Evolutionary conservation across 2,113 vertebrate species (phyloP), one percentile per base, ranked within the genome.

Genomic region (Cricetomys ansorgei): DNA sequence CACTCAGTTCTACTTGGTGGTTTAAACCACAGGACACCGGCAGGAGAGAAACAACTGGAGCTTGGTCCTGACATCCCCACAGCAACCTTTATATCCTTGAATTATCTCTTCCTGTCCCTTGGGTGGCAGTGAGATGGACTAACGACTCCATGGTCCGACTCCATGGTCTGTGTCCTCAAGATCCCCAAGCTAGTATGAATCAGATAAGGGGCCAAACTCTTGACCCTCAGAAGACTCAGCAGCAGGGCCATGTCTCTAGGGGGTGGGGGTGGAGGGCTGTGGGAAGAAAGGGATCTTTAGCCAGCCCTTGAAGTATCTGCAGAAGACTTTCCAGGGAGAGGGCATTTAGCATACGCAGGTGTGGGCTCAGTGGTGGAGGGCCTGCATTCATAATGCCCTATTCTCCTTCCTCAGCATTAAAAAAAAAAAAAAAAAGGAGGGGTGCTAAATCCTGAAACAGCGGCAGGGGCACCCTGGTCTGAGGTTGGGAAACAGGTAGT

Each of bases 91-190:
- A 19, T 12, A 72, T 73, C 59, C 57, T 23, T 31, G 29, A 1
- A 1, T 29, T 27, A 7, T 76, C 80, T 86, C 89, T 89, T 31
- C 21, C 86, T 55, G 37, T 37, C 50, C 79, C 76, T 10, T 45
- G 76, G 55, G 15, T 29, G 5, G 55, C 11, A 10, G n/a, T 29
- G 55, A 86, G 31, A 50, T 40, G 45, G 83, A 10, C 4, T 25
- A 8, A 16, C 7, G 10, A 5, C 45, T 17, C 45, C 2, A 2
- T 7, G 17, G 0, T 7, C n/a, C 27, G 23, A n/a, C n/a, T n/a
- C n/a, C n/a, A n/a, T n/a, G n/a, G n/a, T n/a, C n/a, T n/a, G n/a
- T 31, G 29, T 50, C 64, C 64, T 80, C 6, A 4, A 23, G 62
- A n/a, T 3, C 19, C 40, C 67, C 67, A 6, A 25, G 59, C 57